Base-by-base conservation (phyloP, 2,797 vertebrate genomes). In the Anisognathus igniventris region DNA sequence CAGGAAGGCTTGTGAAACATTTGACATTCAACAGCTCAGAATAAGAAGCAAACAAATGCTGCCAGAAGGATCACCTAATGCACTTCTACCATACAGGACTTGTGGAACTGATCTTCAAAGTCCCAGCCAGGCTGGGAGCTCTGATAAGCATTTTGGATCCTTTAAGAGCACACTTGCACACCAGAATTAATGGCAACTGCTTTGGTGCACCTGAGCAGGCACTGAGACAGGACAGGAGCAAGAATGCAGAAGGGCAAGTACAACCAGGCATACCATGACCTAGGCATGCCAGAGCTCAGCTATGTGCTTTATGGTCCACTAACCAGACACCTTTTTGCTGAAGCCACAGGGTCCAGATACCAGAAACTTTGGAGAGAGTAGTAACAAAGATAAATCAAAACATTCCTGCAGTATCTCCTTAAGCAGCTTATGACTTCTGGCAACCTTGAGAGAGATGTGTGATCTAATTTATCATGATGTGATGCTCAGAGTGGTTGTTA, bases 171-270 rank as follows among this genome's bases (percentile, higher is more conserved):
- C 60, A 44, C 31, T 10, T 86, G 33, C 68, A 73, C 7, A 47
- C 40, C 70, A 86, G 56, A 78, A 92, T 37, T 37, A 75, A 86
- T 84, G 66, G 45, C 24, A 80, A 74, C 21, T 54, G 28, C 48
- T 88, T 65, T 78, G 39, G 73, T 67, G 44, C 48, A 84, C 33
- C 68, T 66, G 33, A 93, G 78, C 60, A 87, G 72, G 37, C 35
- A 64, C 0, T 7, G 4, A 83, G 79, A 92, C 48, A 94, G 66
- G 53, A 84, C 0, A 5, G 77, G 70, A 93, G 10, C 54, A 95
- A 84, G 92, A 96, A 96, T 84, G 92, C 74, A 88, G 88, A 86
- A 88, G 6, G 74, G 67, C 93, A 76, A 88, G 94, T 64, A 87
- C 48, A 82, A 88, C 83, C 12, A 1, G 70, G 79, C 67, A 39